Conservation (phyloP, 2,888 invertebrate species). For the Caradrina kadenii region DNA sequence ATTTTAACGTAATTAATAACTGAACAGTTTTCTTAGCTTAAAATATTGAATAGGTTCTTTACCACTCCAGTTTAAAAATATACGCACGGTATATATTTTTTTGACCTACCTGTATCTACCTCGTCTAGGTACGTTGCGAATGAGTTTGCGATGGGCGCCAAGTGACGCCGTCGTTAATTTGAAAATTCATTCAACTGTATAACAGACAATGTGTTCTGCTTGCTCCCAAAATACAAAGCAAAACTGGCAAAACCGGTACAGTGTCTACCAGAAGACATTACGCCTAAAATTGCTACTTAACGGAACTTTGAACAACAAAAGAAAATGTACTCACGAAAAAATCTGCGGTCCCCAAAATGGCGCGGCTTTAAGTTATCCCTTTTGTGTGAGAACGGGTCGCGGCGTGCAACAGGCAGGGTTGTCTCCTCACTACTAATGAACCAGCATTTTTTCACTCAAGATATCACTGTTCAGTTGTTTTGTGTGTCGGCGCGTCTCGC, state of each 20-base stretch:
- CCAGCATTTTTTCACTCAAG: constrained; percentile 80
- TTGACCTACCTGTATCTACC: background rate
- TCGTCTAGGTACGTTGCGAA: background rate
- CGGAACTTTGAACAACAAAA: constrained; percentile 71
- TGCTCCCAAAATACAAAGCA: constrained; percentile 5
- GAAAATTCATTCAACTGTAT: constrained; percentile 25
- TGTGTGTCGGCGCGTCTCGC: constrained; percentile 68
- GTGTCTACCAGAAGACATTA: constrained; percentile 10
- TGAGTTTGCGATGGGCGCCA: constrained; percentile 9
- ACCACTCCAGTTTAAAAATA: background rate
- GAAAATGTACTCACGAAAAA: constrained; percentile 79
- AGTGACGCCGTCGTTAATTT: constrained; percentile 31
- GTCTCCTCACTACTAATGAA: constrained; percentile 73
- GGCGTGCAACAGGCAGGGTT: constrained; percentile 78
- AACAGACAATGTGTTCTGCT: background rate
- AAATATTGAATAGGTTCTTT: background rate
- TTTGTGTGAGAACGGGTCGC: constrained; percentile 42
- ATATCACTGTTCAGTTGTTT: constrained; percentile 74
- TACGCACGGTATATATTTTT: too few species aligned
- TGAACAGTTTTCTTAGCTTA: background rate
- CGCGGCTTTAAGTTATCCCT: constrained; percentile 65
- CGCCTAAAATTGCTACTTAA: constrained; percentile 37
- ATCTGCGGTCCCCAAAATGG: constrained; percentile 72
- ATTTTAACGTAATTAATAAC: background rate
- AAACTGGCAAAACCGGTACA: background rate